Evolutionary conservation across 2,797 vertebrate genomes (phyloP).

Genomic region (Sarcophilus harrisii): DNA sequence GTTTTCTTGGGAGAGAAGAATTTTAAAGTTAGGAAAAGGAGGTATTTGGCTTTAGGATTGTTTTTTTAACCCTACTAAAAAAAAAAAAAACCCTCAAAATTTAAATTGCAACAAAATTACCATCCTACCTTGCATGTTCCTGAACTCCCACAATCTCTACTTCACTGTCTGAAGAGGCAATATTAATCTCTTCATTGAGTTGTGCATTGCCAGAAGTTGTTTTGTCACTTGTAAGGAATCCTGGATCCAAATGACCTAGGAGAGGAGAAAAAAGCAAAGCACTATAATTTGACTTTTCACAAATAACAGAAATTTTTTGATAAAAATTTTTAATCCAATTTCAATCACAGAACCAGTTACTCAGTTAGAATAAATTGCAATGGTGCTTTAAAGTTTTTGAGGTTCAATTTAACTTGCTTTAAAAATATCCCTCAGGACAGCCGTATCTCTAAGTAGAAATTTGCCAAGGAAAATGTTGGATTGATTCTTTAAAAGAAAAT

Average conservation of each 20-base stretch:
- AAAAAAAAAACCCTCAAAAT: not conserved
- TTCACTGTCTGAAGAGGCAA: conserved; percentile 96
- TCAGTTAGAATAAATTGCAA: conserved; percentile 1
- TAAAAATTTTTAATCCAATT: conserved; percentile 36
- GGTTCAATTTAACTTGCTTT: conserved; percentile 51
- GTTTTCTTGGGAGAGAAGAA: not conserved
- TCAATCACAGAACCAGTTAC: conserved; percentile 27
- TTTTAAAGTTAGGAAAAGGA: not conserved
- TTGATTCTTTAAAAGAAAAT: conserved; percentile 26
- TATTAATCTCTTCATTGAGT: conserved; percentile 92
- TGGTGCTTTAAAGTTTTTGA: conserved; percentile 24
- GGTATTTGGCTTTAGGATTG: not conserved
- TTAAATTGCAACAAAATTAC: conserved; percentile 19
- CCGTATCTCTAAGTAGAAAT: conserved; percentile 1
- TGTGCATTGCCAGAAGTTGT: conserved; percentile 82
- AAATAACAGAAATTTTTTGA: conserved; percentile 33
- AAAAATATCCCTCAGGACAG: conserved; percentile 21
- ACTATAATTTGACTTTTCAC: conserved; percentile 54
- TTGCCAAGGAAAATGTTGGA: not conserved
- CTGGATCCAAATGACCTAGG: conserved; percentile 91
- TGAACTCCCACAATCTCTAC: conserved; percentile 98
- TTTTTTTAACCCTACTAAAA: not conserved
- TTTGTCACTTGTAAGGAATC: conserved; percentile 88
- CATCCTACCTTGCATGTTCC: conserved; percentile 93
- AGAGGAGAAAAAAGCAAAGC: conserved; percentile 74